Conservation (phyloP, 2,113 vertebrate species). For the Syngnathoides biaculeatus region DNA sequence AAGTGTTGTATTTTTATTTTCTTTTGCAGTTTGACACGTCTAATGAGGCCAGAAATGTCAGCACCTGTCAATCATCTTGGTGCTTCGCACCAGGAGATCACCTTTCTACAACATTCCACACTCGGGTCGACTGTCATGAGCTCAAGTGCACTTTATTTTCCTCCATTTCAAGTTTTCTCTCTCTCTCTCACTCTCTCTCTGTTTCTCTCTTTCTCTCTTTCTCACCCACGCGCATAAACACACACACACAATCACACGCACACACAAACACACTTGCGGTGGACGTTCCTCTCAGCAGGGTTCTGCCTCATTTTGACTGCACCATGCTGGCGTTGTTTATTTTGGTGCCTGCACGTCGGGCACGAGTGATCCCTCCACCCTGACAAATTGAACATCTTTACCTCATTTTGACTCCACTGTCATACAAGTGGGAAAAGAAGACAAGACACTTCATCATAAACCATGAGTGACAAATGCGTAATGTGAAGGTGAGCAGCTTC, state of each 20-base stretch:
- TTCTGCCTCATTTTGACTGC: conserved; percentile 37
- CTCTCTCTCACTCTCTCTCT: too few relatives aligned
- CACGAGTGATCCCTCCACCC: neutral
- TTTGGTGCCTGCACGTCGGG: neutral
- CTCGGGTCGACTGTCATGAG: neutral
- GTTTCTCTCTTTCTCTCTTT: too few relatives aligned
- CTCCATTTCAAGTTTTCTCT: neutral
- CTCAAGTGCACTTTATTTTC: neutral
- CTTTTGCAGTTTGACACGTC: neutral
- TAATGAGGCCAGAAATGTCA: conserved; percentile 4
- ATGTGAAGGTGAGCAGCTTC: too few relatives aligned
- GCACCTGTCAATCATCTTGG: neutral
- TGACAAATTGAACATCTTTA: neutral
- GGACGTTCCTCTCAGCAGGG: conserved; percentile 55
- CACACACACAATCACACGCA: too few relatives aligned
- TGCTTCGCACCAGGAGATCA: neutral
- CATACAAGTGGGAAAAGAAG: too few relatives aligned
- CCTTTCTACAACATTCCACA: neutral
- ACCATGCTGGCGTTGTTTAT: conserved; percentile 27
- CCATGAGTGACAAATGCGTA: too few relatives aligned
- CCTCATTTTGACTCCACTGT: too few relatives aligned
- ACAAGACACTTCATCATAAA: too few relatives aligned
- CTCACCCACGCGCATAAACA: too few relatives aligned
- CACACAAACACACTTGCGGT: conserved; percentile 2
- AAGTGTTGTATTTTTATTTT: too few relatives aligned